phyloP scores from a whole-genome alignment of 2,888 invertebrate genomes.

The Sympetrum striolatum region DNA sequence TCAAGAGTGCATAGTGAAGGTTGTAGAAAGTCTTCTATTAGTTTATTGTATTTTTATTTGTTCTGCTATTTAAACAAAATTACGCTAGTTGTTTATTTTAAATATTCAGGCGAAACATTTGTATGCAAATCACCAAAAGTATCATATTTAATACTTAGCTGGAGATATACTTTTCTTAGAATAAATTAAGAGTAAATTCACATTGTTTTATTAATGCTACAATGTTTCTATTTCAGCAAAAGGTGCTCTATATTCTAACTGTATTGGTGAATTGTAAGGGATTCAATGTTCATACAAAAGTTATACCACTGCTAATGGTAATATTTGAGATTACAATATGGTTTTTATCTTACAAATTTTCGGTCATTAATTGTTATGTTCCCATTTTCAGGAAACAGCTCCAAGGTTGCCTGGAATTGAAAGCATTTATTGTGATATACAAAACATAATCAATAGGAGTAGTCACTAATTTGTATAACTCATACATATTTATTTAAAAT shows the following conservation, averaged over 20 bases:
- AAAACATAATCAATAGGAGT: background rate
- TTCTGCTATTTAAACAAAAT: background rate
- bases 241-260: conserved; percentile 57
- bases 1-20: conserved; percentile 58
- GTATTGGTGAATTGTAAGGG: conserved; percentile 54
- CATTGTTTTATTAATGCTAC: no score
- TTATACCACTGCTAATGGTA: conserved; percentile 56
- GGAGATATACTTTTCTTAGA: no score
- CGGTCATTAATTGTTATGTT: background rate
- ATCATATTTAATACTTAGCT: background rate
- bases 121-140: background rate
- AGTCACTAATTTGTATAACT: background rate
- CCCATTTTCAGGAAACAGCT: background rate
- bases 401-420: conserved; percentile 5
- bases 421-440: background rate
- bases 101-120: background rate
- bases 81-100: background rate
- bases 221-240: conserved; percentile 54
- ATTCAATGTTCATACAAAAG: conserved; percentile 52
- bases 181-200: background rate
- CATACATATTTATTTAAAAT: no score
- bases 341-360: background rate
- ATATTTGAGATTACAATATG: background rate
- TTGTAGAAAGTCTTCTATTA: conserved; percentile 48
- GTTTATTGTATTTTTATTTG: background rate